Evolutionary conservation across 2,113 vertebrate genomes (phyloP), one percentile per base, ranked within the genome.

Genomic region (Tricholaema leucomelas): DNA sequence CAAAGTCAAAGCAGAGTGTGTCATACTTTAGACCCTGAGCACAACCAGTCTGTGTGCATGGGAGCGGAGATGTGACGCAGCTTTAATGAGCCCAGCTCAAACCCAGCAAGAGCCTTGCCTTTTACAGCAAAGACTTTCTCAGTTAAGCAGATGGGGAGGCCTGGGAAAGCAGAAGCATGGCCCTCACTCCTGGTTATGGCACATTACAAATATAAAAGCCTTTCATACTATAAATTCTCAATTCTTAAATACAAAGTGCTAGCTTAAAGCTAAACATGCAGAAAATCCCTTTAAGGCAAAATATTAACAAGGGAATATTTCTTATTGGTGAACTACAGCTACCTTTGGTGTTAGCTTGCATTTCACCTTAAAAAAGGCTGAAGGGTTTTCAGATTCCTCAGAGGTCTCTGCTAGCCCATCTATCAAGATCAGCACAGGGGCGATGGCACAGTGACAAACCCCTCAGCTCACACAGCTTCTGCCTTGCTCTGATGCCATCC

Each of bases 101-200:
- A 55, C 75, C 96, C 94, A 66, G 90, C 74, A 94, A 96, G 71
- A 93, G 63, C 82, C 95, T 84, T 97, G 97, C 90, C 79, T 96
- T 97, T 96, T 95, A 94, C 60, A 95, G 78, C 71, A 94, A 97
- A 97, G 93, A 69, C 65, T 71, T 96, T 96, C 97, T 90, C 95
- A 94, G 92, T 96, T 83, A 96, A 97, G 95, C 81, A 95, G 96
- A 97, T 92, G 91, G 94, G 95, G 86, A 96, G 92, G 85, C 46
- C 81, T 95, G 88, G 93, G 79, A 95, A 95, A 95, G 92, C 69
- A 94, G 59, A 82, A 75, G 67, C 38, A 88, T 88, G 95, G 79
- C 59, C 31, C 56, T 97, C 79, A 81, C 92, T 90, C 94, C 95
- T 92, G 92, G 78, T 96, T 95, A 91, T 90, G 84, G 91, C 81